Evolutionary conservation across 2,888 invertebrate genomes (phyloP).

Genomic region (Agriopis leucophaearia): DNA sequence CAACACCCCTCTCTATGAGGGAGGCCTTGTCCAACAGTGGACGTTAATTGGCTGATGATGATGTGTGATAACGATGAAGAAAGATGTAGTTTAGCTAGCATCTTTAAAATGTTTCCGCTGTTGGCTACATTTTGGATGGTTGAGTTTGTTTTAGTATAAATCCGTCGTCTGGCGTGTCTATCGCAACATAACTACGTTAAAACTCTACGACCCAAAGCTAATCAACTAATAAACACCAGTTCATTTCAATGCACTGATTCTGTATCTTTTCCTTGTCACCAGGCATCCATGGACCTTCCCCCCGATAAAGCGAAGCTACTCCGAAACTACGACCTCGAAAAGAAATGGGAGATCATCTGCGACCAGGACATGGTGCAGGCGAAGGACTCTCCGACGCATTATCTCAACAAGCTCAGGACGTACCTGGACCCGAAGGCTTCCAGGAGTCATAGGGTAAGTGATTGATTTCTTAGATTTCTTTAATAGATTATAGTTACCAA

Average conservation of each 20-base stretch:
- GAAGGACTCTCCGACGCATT: slow-evolving; percentile 98
- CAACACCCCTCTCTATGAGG: no score
- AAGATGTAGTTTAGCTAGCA: no score
- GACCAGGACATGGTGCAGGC: slow-evolving; percentile 99
- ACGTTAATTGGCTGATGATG: no score
- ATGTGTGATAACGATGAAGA: no score
- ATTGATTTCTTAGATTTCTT: neutral
- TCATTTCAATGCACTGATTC: neutral
- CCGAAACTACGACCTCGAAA: slow-evolving; percentile 98
- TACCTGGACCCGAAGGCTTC: slow-evolving; percentile 99
- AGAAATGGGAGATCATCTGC: slow-evolving; percentile 99
- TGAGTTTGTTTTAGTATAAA: no score
- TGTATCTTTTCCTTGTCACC: slow-evolving; percentile 67
- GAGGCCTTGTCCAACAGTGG: no score
- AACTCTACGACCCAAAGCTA: no score
- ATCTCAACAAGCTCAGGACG: slow-evolving; percentile 97
- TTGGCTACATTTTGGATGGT: no score
- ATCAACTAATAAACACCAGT: no score
- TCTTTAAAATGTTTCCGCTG: no score
- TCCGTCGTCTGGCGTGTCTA: no score
- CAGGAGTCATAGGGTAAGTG: slow-evolving; percentile 96
- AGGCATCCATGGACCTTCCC: slow-evolving; percentile 99
- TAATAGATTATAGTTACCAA: neutral
- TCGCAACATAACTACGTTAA: no score
- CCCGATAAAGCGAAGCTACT: slow-evolving; percentile 99